Percentiles rank a stretch among this genome's conserved stretches.
These are phyloP conservation scores for Drosophila engyochracea DNA, from an alignment of 2,888 invertebrate genomes.

Conservation along the genomic window DNA sequence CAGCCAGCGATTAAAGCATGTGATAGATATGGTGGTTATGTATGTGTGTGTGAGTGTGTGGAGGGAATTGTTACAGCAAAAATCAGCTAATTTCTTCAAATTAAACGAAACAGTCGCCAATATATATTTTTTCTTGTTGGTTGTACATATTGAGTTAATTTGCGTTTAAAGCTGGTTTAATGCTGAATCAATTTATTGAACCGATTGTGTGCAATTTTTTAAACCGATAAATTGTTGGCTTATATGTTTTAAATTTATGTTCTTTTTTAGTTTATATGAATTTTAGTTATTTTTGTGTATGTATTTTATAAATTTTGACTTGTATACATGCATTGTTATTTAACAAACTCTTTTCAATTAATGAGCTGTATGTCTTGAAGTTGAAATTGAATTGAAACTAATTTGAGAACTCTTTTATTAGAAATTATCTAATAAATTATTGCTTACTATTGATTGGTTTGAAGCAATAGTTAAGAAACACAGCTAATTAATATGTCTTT, in stretches of 20 bases:
- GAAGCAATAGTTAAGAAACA: slow-evolving; percentile 6
- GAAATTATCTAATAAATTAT: neutral
- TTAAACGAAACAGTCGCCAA: slow-evolving; percentile 14
- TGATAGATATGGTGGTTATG: slow-evolving; percentile 16
- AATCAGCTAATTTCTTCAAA: slow-evolving; percentile 9
- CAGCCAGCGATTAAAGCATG: slow-evolving; percentile 27
- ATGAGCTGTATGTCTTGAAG: slow-evolving; percentile 21
- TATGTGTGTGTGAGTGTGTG: slow-evolving; percentile 1
- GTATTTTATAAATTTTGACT: slow-evolving; percentile 7
- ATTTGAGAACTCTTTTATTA: neutral
- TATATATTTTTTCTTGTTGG: neutral
- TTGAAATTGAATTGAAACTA: neutral
- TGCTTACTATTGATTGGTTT: neutral
- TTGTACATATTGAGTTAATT: neutral
- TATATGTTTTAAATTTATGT: slow-evolving; percentile 2
- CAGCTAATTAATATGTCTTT: slow-evolving; percentile 3
- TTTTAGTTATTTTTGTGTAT: slow-evolving; percentile 17
- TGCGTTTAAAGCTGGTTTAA: neutral
- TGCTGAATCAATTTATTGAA: slow-evolving; percentile 29
- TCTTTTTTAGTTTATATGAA: slow-evolving; percentile 14
- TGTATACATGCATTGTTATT: slow-evolving; percentile 33
- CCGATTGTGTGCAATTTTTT: slow-evolving; percentile 25
- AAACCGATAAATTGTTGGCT: slow-evolving; percentile 1
- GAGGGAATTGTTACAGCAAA: slow-evolving; percentile 13
- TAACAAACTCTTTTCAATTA: neutral